Conservation (phyloP, 2,888 invertebrate genomes). For the Papilio protenor region DNA sequence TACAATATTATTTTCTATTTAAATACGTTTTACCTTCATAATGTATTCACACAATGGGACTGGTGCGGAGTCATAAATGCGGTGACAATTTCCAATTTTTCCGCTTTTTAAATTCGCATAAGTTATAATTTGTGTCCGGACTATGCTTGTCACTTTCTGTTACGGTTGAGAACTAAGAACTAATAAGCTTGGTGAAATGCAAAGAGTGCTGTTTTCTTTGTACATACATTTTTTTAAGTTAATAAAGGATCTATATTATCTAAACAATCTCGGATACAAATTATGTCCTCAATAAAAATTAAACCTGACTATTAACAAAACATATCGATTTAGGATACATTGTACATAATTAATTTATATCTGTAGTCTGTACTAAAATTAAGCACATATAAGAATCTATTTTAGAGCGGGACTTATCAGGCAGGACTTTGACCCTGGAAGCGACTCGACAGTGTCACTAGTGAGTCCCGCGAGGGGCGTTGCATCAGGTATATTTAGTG, state of each 20-base stretch:
- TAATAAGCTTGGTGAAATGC: not conserved
- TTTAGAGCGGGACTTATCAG: constrained; percentile 36
- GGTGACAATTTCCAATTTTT: not conserved
- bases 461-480: constrained; percentile 34
- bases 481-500: constrained; percentile 40
- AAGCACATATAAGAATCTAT: constrained; percentile 9
- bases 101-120: constrained; percentile 14
- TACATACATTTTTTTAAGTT: not conserved
- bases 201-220: not conserved
- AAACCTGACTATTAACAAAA: not conserved
- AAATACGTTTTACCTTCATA: not conserved
- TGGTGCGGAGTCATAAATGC: not conserved
- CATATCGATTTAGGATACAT: constrained; percentile 1
- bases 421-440: constrained; percentile 43
- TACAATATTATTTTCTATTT: not conserved
- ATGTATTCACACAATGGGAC: not conserved
- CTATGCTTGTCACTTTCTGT: not conserved
- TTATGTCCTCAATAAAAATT: not conserved
- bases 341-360: not conserved
- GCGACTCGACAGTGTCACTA: constrained; percentile 32
- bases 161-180: constrained; percentile 7
- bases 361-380: not conserved
- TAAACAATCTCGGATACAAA: not conserved
- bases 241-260: not conserved
- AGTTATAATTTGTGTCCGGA: constrained; percentile 3